Evolutionary conservation across 1,140 invertebrate genomes (phyloP), one percentile per base, ranked within the genome.

Genomic region (Bombus soroeensis): DNA sequence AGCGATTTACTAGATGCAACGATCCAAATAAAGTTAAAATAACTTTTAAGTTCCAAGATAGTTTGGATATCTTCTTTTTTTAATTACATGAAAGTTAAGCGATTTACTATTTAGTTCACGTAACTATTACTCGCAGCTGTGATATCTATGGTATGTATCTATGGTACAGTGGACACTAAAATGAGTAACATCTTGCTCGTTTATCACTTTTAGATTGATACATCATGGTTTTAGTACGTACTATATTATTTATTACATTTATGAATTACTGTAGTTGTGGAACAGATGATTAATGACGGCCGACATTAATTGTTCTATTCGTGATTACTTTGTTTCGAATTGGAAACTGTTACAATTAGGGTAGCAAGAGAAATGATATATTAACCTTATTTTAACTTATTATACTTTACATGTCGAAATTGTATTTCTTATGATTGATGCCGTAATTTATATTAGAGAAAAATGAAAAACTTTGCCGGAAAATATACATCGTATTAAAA

Each of bases 161-260:
- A 32, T 22, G 41, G 75, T 76, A 76, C 25, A 47, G 41, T 47
- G 41, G 62, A 59, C 41, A 76, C 5, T 12, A 41, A 64, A 66
- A 37, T 53, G 73, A 83, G 72, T 34, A 83, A 34, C 81, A 83
- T 83, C 81, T 83, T 83, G 81, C 81, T 83, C 73, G 59, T 83
- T 83, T 66, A 76, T 83, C 81, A 83, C 62, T 34, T 83, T 83
- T 83, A 47, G 81, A 83, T 83, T 83, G 81, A 83, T 83, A 66
- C 81, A 76, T 43, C 39, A 43, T 34, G 59, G 64, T 47, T 83
- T 66, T 34, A 53, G 32, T 37, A 41, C 74, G 41, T 28, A 34
- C 72, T 43, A 28, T 53, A 74, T 32, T n/a, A 73, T 47, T 73
- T 73, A 73, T 73, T 73, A 32, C 81, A 43, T 66, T 73, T 73